phyloP scores from a whole-genome alignment of 2,888 invertebrate genomes.

The Byasa hedistus region DNA sequence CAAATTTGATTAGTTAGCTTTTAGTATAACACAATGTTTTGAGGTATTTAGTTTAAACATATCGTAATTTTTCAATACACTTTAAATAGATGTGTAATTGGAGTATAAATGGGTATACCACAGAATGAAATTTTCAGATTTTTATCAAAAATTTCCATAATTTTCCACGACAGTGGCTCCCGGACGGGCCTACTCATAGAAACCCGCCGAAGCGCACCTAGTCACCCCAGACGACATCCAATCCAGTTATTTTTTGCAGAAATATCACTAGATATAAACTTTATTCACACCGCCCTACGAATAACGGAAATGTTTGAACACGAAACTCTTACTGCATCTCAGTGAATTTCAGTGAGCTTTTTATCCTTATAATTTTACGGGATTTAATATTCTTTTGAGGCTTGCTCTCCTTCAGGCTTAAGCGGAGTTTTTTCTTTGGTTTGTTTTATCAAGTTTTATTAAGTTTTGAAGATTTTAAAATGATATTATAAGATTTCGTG shows the following conservation, averaged over 20 bases:
- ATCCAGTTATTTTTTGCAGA: constrained; percentile 59
- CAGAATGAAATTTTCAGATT: neutral
- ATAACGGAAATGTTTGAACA: constrained; percentile 16
- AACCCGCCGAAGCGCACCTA: constrained; percentile 49
- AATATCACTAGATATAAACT: constrained; percentile 63
- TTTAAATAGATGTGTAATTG: neutral
- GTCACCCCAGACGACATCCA: constrained; percentile 49
- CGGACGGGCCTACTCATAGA: constrained; percentile 40
- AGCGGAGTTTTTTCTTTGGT: constrained; percentile 28
- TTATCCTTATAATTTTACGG: constrained; percentile 14
- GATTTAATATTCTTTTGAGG: constrained; percentile 24
- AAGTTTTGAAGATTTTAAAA: constrained; percentile 20
- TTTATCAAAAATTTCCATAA: constrained; percentile 32
- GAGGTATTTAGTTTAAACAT: no score
- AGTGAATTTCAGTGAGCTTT: constrained; percentile 7
- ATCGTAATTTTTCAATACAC: no score
- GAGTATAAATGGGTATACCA: neutral
- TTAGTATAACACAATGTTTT: no score
- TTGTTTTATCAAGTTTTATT: constrained; percentile 18
- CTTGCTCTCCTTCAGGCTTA: constrained; percentile 13
- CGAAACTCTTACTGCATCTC: constrained; percentile 13
- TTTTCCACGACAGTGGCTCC: constrained; percentile 40
- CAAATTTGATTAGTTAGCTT: no score
- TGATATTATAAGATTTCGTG: no score
- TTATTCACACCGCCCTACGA: constrained; percentile 41